phyloP scores from a whole-genome alignment of 2,888 invertebrate species.

The Lottia gigantea region DNA sequence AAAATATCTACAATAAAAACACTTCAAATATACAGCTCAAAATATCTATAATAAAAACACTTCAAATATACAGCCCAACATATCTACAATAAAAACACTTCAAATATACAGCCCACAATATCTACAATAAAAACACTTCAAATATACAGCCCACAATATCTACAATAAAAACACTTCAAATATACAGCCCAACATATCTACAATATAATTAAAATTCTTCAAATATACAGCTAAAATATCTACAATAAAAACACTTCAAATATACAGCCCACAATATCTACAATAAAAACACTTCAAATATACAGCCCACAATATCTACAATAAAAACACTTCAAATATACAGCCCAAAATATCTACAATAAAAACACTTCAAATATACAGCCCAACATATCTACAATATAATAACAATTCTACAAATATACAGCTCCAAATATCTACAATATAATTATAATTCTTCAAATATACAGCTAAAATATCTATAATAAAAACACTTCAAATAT shows the following conservation, averaged over 20 bases:
- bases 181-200: conserved; percentile 6
- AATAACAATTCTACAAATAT: neutral
- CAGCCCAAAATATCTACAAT: conserved; percentile 5
- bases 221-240: neutral
- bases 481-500: neutral
- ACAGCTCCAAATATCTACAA: neutral
- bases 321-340: conserved; percentile 4
- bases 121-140: conserved; percentile 3
- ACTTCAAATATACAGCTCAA: neutral
- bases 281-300: neutral
- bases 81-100: neutral
- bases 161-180: neutral
- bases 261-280: conserved; percentile 10
- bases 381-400: conserved; percentile 1
- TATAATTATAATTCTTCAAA: neutral
- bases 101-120: neutral
- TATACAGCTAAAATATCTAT: conserved; percentile 12
- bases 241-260: neutral
- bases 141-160: conserved; percentile 13
- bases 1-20: conserved; percentile 1
- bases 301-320: conserved; percentile 1
- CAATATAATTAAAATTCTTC: neutral
- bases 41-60: neutral
- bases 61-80: neutral
- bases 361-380: conserved; percentile 9